These are phyloP conservation scores for Sipha flava DNA, from an alignment of 1,140 invertebrate species.

Conservation along the genomic window DNA sequence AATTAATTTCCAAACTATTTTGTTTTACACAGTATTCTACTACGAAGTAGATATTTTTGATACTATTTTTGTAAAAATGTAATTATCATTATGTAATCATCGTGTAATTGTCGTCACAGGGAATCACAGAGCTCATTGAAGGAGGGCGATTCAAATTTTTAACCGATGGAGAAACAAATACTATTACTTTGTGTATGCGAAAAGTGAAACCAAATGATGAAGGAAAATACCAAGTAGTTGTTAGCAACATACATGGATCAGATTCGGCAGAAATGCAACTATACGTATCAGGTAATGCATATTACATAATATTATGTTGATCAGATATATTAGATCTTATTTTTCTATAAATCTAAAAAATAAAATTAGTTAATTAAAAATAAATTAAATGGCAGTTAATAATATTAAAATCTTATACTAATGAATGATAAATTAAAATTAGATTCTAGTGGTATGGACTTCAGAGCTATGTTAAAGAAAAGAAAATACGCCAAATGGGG, in stretches of 20 bases:
- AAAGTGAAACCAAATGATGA: constrained; percentile 96
- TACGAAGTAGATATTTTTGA: too few relatives aligned
- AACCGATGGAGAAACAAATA: constrained; percentile 80
- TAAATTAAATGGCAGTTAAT: too few relatives aligned
- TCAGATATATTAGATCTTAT: too few relatives aligned
- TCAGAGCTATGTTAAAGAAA: constrained; percentile 94
- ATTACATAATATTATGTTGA: neutral
- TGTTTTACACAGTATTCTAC: too few relatives aligned
- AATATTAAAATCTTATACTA: too few relatives aligned
- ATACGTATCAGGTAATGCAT: constrained; percentile 80
- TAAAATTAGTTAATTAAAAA: too few relatives aligned
- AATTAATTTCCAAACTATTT: too few relatives aligned
- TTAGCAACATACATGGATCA: constrained; percentile 87
- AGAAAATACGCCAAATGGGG: constrained; percentile 92
- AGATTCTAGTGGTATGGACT: constrained; percentile 96
- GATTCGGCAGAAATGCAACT: constrained; percentile 90
- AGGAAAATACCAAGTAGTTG: constrained; percentile 86
- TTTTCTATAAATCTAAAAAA: too few relatives aligned
- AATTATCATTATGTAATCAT: too few relatives aligned
- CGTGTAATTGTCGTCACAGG: constrained; percentile 42
- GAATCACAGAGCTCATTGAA: constrained; percentile 80
- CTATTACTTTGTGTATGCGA: constrained; percentile 85
- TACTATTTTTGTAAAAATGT: too few relatives aligned
- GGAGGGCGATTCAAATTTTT: constrained; percentile 86
- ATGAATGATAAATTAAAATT: neutral